Conservation (phyloP, 2,797 vertebrate species). For the Yasuhikotakia modesta region DNA sequence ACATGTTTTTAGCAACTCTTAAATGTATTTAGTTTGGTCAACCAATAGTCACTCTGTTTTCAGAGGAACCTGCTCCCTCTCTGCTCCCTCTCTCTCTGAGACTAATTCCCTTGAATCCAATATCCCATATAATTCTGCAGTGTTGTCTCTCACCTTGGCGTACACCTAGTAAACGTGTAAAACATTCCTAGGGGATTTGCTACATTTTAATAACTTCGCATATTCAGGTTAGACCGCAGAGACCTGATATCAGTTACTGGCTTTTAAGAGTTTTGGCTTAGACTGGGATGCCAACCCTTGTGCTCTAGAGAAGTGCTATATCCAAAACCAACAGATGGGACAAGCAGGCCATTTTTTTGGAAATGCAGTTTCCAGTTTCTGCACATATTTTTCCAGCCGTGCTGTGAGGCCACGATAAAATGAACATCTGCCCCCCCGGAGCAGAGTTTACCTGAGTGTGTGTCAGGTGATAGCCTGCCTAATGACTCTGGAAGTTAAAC, state of each 20-base stretch:
- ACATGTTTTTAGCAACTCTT: neutral
- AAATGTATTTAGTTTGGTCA: neutral
- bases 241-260: slow-evolving; percentile 77
- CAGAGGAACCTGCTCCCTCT: neutral
- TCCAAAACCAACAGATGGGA: slow-evolving; percentile 81
- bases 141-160: slow-evolving; percentile 81
- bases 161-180: slow-evolving; percentile 81
- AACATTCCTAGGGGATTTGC: slow-evolving; percentile 77
- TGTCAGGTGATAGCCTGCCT: slow-evolving; percentile 77
- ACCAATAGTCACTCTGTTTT: neutral
- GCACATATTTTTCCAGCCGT: slow-evolving; percentile 73
- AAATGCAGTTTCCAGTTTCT: slow-evolving; percentile 77
- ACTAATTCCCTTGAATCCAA: slow-evolving; percentile 69
- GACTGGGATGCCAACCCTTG: slow-evolving; percentile 66
- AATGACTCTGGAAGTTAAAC: slow-evolving; percentile 78
- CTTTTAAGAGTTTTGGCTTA: slow-evolving; percentile 78
- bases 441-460: slow-evolving; percentile 76
- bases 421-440: slow-evolving; percentile 64
- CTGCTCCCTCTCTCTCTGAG: neutral
- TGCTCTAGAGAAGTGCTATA: slow-evolving; percentile 62
- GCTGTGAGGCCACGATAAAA: slow-evolving; percentile 69
- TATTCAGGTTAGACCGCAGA: slow-evolving; percentile 63
- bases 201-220: slow-evolving; percentile 79
- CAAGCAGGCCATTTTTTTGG: slow-evolving; percentile 69
- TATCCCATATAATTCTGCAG: slow-evolving; percentile 75